phyloP scores from a whole-genome alignment of 2,113 vertebrate genomes.

The Actenoides hombroni region DNA sequence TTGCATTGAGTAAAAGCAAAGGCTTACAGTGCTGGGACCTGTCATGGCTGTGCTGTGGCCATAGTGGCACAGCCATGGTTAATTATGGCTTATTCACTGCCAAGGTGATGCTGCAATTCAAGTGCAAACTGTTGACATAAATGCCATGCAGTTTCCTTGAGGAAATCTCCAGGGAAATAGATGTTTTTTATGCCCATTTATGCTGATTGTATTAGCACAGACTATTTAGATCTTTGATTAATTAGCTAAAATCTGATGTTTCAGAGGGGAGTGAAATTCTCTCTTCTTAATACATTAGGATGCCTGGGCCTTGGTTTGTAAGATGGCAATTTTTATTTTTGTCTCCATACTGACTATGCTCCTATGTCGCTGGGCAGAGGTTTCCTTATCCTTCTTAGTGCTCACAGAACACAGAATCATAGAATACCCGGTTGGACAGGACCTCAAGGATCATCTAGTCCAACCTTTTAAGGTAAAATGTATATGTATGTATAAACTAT shows the following conservation, averaged over 20 bases:
- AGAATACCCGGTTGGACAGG: too few relatives aligned
- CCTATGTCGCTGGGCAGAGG: background rate
- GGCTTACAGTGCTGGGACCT: background rate
- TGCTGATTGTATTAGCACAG: fast-evolving
- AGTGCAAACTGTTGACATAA: background rate
- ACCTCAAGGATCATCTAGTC: too few relatives aligned
- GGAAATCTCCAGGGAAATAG: background rate
- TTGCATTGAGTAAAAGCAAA: background rate
- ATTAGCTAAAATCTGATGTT: background rate
- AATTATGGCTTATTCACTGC: background rate
- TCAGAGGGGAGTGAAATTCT: background rate
- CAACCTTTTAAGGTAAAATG: too few relatives aligned
- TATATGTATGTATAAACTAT: too few relatives aligned
- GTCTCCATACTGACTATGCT: background rate
- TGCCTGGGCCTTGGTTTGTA: background rate
- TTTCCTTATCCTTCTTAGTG: background rate
- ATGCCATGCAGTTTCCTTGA: background rate
- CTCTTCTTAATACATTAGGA: background rate
- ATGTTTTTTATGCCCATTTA: background rate
- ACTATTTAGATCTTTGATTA: background rate
- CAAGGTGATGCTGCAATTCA: background rate
- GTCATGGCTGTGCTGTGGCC: background rate
- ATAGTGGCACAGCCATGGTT: background rate
- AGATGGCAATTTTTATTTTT: background rate
- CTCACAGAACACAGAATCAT: background rate